Conservation (phyloP, 2,888 invertebrate genomes). For the Eubasilissa splendida region DNA sequence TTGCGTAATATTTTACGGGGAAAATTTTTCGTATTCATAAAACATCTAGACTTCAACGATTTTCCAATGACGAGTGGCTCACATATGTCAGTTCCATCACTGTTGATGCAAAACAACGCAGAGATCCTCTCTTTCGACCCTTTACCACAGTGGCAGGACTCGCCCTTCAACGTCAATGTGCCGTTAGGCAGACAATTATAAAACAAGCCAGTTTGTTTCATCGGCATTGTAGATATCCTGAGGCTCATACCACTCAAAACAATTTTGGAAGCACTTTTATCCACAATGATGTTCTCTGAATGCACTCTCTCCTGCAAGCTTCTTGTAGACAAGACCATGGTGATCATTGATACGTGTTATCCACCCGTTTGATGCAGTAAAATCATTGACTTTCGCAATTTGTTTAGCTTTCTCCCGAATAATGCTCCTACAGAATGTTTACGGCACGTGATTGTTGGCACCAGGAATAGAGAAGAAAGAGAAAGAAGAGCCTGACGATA, state of each 20-base stretch:
- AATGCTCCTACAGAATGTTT: too few species aligned
- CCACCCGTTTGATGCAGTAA: slow-evolving; percentile 29
- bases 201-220: slow-evolving; percentile 30
- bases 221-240: slow-evolving; percentile 23
- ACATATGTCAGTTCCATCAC: slow-evolving; percentile 37
- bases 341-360: slow-evolving; percentile 26
- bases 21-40: too few species aligned
- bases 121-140: slow-evolving; percentile 37
- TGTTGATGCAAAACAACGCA: slow-evolving; percentile 34
- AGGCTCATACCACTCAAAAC: background rate
- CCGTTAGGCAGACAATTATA: slow-evolving; percentile 23
- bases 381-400: background rate
- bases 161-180: slow-evolving; percentile 33
- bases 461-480: too few species aligned
- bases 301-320: slow-evolving; percentile 23
- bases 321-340: slow-evolving; percentile 37
- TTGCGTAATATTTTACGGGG: too few species aligned
- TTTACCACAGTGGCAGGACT: slow-evolving; percentile 35
- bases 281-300: slow-evolving; percentile 36
- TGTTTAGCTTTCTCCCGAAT: too few species aligned
- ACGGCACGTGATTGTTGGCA: too few species aligned
- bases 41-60: slow-evolving; percentile 29
- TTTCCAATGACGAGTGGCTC: slow-evolving; percentile 40
- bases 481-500: too few species aligned
- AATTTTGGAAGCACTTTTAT: slow-evolving; percentile 43